phyloP scores from a whole-genome alignment of 2,888 invertebrate genomes.

The Erynnis tages region DNA sequence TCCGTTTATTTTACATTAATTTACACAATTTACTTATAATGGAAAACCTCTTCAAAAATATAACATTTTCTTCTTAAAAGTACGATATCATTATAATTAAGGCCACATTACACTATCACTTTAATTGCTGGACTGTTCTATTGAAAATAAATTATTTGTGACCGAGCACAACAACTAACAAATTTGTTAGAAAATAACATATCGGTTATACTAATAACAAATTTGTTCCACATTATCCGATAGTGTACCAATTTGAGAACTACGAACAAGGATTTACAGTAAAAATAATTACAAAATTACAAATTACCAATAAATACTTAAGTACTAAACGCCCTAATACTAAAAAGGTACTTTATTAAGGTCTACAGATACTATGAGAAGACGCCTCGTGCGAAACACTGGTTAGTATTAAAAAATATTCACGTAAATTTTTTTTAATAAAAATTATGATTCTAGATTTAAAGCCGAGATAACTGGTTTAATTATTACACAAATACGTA shows the following conservation, averaged over 20 bases:
- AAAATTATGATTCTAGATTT: too few relatives aligned
- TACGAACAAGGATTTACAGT: slow-evolving; percentile 58
- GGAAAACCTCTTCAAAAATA: slow-evolving; percentile 67
- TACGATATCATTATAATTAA: slow-evolving; percentile 49
- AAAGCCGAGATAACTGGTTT: background rate
- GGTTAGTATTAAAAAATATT: background rate
- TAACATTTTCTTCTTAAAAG: slow-evolving; percentile 64
- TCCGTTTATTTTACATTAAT: slow-evolving; percentile 80
- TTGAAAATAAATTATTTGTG: slow-evolving; percentile 27
- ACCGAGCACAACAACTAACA: slow-evolving; percentile 19
- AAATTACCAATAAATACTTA: slow-evolving; percentile 78
- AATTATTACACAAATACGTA: background rate
- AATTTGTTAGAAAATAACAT: background rate
- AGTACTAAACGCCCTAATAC: slow-evolving; percentile 54
- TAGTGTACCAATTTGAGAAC: slow-evolving; percentile 30
- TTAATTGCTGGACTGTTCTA: slow-evolving; percentile 15
- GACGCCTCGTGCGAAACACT: slow-evolving; percentile 65
- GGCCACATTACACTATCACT: slow-evolving; percentile 26
- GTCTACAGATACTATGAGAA: slow-evolving; percentile 58
- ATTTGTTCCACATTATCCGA: slow-evolving; percentile 26
- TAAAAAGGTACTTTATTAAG: slow-evolving; percentile 78
- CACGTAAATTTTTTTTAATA: too few relatives aligned
- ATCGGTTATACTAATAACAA: background rate
- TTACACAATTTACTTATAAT: slow-evolving; percentile 74
- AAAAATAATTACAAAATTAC: slow-evolving; percentile 63